Evolutionary conservation across 2,888 invertebrate genomes (phyloP), one percentile per base, ranked within the genome.

Genomic region (Cosmia pyralina): DNA sequence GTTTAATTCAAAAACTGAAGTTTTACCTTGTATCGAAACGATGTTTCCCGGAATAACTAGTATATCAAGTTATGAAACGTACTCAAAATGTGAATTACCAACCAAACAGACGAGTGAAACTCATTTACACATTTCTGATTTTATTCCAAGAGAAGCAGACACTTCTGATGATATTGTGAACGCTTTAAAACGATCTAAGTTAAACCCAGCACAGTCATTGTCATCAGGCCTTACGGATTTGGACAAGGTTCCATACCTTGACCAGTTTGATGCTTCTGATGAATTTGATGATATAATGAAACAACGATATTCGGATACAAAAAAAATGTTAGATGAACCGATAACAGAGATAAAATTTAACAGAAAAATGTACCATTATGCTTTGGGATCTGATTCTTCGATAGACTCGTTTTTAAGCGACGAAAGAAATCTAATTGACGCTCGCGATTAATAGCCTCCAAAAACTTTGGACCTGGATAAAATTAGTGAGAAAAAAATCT

Each of bases 281-380:
- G 65, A 69, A 8, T 57, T 57, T 6, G 60, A 74, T 46, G 57
- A 73, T 13, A 17, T 52, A 13, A 41, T 77, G 2, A 69, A 63
- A 55, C n/a, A 13, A 19, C 34, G 38, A 59, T 28, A 15, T 52
- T 34, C 38, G 7, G 22, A 22, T 11, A 15, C 13, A 7, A 22
- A 53, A 10, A 19, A 44, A 6, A 15, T 2, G 0, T 7, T 34
- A 13, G 17, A 55, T 15, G 41, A 15, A 13, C n/a, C 41, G n/a
- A 13, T 8, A 68, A 10, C 6, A 17, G 13, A 38, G 0, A 11
- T 11, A 34, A 64, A 55, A 38, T 7, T 8, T 6, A 74, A 53
- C 10, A 59, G 48, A 19, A 69, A 17, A 17, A 3, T 48, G 10
- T 44, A 13, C 10, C 5, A n/a, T 8, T 46, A 22, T 44, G 11